Conservation (phyloP, 64 coral and sea anemone species). For the Stylophora pistillata region DNA sequence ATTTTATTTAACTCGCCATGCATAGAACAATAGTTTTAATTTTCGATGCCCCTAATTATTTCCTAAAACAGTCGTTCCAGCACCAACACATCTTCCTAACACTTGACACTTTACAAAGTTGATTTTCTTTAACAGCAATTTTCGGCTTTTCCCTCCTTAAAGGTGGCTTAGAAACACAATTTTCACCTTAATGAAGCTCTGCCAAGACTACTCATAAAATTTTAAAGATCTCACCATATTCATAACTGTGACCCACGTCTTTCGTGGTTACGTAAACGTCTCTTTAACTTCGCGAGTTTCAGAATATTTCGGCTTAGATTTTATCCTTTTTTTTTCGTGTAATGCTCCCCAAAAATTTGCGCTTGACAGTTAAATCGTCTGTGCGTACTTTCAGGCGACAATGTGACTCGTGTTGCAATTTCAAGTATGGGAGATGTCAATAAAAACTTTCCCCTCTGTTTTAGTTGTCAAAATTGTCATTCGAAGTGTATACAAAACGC, state of each 20-base stretch:
- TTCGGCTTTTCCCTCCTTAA: not conserved
- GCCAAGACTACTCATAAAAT: not conserved
- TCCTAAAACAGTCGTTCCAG: not conserved
- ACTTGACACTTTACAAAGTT: not conserved
- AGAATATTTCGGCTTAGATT: not conserved
- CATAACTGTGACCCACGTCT: not conserved
- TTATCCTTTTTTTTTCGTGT: not conserved
- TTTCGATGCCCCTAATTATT: not conserved
- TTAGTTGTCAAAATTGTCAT: not conserved
- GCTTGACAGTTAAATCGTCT: no score
- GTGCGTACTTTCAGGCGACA: no score
- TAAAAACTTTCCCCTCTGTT: not conserved
- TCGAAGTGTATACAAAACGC: not conserved
- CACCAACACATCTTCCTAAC: not conserved
- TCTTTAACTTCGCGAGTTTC: not conserved
- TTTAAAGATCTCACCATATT: not conserved
- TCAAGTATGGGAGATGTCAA: not conserved
- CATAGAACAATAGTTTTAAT: not conserved
- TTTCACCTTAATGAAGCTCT: not conserved
- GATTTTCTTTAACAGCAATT: not conserved
- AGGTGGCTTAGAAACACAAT: not conserved
- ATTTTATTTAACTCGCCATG: not conserved
- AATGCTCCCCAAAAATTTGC: no score
- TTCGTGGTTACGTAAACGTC: not conserved
- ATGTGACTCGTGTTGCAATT: not conserved